Evolutionary conservation across 2,888 invertebrate species (phyloP).

Genomic region (Paralinhomoeus sp.): DNA sequence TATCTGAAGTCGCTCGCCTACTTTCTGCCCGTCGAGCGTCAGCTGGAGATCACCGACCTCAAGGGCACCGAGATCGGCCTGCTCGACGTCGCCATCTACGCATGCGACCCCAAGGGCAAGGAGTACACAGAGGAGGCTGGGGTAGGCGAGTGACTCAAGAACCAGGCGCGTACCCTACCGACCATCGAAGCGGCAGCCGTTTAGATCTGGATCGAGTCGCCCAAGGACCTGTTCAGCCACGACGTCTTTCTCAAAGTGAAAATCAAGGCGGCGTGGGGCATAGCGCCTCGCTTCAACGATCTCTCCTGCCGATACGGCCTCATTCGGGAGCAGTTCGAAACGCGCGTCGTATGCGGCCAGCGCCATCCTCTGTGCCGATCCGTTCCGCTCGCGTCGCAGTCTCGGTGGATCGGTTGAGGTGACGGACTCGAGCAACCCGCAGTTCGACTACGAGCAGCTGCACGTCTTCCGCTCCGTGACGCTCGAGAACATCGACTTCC

Average conservation of each 20-base stretch:
- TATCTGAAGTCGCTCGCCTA: constrained; percentile 24
- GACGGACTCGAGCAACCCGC: constrained; percentile 7
- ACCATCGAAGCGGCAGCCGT: constrained; percentile 26
- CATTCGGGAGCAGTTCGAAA: constrained; percentile 22
- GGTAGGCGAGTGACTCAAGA: not conserved
- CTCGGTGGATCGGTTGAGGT: not conserved
- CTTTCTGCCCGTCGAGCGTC: constrained; percentile 28
- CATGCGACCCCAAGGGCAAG: constrained; percentile 27
- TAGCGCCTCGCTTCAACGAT: constrained; percentile 10
- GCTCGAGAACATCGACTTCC: constrained; percentile 27
- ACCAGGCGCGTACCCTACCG: not conserved
- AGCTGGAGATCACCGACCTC: constrained; percentile 30
- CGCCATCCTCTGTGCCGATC: not conserved
- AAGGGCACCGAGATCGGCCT: constrained; percentile 28
- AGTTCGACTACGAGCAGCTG: constrained; percentile 28
- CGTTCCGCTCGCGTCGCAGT: not conserved
- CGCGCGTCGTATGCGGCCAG: no score
- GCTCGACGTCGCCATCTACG: constrained; percentile 26
- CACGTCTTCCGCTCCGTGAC: constrained; percentile 27
- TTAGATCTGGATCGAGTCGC: constrained; percentile 30
- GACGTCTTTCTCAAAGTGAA: constrained; percentile 30
- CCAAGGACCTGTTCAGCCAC: constrained; percentile 28
- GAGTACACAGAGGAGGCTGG: not conserved
- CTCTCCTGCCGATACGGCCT: constrained; percentile 22
- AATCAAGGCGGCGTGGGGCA: constrained; percentile 27